These are phyloP conservation scores for Sicus ferrugineus DNA, from an alignment of 2,888 invertebrate genomes.

Conservation along the genomic window DNA sequence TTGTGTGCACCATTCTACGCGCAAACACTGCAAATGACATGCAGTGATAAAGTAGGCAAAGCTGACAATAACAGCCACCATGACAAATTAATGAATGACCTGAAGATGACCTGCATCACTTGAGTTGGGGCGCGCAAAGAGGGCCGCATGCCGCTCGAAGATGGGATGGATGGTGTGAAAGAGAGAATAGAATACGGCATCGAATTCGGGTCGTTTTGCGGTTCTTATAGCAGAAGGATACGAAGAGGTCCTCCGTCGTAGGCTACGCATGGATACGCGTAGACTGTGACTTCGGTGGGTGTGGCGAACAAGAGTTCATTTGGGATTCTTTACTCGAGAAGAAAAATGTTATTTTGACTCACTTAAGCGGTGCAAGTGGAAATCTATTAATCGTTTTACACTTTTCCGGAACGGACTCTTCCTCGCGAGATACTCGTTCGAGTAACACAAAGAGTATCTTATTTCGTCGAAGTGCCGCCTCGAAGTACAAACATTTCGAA, in stretches of 20 bases:
- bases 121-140: neutral
- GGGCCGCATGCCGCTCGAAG: neutral
- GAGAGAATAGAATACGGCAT: neutral
- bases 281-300: too few species aligned
- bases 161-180: neutral
- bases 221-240: too few species aligned
- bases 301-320: neutral
- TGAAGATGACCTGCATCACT: conserved; percentile 13
- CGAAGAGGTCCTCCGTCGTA: too few species aligned
- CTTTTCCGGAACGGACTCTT: too few species aligned
- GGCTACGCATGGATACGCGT: too few species aligned
- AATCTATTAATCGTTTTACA: conserved; percentile 10
- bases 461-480: too few species aligned
- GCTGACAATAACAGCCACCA: neutral
- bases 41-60: conserved; percentile 6
- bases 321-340: too few species aligned
- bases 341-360: conserved; percentile 11
- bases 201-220: conserved; percentile 1
- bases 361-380: neutral
- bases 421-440: too few species aligned
- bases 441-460: too few species aligned
- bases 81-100: conserved; percentile 26
- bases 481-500: too few species aligned
- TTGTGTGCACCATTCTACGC: neutral
- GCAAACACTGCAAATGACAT: neutral